Evolutionary conservation across 1,140 invertebrate genomes (phyloP), one percentile per base, ranked within the genome.

Genomic region (Diploscapter pachys): DNA sequence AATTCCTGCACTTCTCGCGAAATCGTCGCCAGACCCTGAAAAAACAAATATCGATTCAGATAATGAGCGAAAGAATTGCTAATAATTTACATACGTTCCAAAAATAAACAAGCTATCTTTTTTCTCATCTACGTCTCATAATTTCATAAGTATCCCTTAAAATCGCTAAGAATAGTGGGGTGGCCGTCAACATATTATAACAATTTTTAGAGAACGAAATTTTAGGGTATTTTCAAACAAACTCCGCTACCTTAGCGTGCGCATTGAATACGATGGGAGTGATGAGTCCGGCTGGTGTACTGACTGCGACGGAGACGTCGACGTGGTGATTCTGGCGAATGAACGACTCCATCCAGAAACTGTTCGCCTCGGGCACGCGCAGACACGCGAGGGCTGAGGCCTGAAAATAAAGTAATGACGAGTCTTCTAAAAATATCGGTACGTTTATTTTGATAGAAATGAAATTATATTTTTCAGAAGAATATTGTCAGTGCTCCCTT

Each of bases 251-350:
- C 51, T 96, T 96, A 63, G 89, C 90, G 84, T 99, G 94, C 2
- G 95, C 96, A 81, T 91, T 90, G 86, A 94, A 95, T 8, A 99
- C 90, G 80, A 99, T 99, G 2, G 97, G 97, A 3, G 97, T 99
- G 59, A 99, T 97, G 4, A 99, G 88, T 5, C 97, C 97, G 77
- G 90, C 91, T 5, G 94, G 92, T 5, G 96, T 99, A 65, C 93
- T 95, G 2, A 99, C 96, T 13, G 97, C 96, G 71, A 99, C 92
- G 83, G 92, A 94, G 2, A 99, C 92, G 87, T 99, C 97, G 11
- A 98, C 95, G 83, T 91, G 91, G 56, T 92, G 90, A 83, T 92
- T 96, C 92, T 96, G 92, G 88, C 96, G 90, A 83, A 99, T 96
- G 81, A 92, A 91, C 11, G 91, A 90, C 71, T 93, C 94, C 89